Conservation (phyloP, 2,113 vertebrate species). For the Chloropsis hardwickii region DNA sequence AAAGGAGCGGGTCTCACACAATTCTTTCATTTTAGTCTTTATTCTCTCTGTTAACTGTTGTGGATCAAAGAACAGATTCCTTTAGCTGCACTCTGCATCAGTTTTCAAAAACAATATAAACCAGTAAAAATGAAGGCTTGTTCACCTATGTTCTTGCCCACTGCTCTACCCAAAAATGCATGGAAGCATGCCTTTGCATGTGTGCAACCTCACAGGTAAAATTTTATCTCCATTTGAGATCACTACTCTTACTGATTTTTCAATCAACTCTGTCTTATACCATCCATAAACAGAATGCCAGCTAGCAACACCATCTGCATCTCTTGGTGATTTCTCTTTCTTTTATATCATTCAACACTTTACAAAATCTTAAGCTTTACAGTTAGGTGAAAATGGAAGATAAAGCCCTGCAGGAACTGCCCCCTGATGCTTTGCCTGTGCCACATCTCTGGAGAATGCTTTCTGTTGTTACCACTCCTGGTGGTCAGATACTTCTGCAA, state of each 20-base stretch:
- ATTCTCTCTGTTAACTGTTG: not conserved
- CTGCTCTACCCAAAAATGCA: not conserved
- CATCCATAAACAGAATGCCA: not conserved
- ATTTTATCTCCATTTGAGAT: not conserved
- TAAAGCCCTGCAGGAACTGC: not conserved
- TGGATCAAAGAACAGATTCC: not conserved
- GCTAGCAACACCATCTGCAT: not conserved
- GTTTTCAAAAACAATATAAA: not conserved
- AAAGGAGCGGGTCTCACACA: rapidly evolving
- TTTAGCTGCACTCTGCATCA: not conserved
- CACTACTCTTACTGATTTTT: not conserved
- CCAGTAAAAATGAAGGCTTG: not conserved
- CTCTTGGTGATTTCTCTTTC: not conserved
- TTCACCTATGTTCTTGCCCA: not conserved
- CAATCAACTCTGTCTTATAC: not conserved
- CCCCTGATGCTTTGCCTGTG: not conserved
- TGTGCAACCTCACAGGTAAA: not conserved
- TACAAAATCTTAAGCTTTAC: not conserved
- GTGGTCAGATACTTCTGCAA: not conserved
- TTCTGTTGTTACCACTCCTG: not conserved
- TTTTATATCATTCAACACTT: not conserved
- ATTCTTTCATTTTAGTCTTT: not conserved
- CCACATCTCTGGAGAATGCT: not conserved
- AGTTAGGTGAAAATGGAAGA: not conserved
- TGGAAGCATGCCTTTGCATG: not conserved